These are phyloP conservation scores for Leucoma salicis DNA, from an alignment of 2,888 invertebrate species.

Conservation along the genomic window DNA sequence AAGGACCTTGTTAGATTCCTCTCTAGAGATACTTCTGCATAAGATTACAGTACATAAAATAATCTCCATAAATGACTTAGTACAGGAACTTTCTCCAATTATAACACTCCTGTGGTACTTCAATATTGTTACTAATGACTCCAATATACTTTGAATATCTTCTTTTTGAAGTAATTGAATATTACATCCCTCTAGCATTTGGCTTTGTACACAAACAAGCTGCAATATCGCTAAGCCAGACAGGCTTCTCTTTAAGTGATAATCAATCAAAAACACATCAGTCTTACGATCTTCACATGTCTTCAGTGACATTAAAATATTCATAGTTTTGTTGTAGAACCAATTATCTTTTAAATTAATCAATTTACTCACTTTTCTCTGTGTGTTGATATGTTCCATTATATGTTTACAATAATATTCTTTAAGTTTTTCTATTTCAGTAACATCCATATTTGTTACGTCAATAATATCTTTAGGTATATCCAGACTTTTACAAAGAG, in stretches of 20 bases:
- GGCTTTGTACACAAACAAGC: conserved; percentile 36
- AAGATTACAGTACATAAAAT: conserved; percentile 43
- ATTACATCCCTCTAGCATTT: conserved; percentile 10
- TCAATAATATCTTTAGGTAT: conserved; percentile 47
- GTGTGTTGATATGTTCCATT: conserved; percentile 35
- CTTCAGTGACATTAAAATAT: conserved; percentile 48
- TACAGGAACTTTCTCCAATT: conserved; percentile 32
- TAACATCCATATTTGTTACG: conserved; percentile 47
- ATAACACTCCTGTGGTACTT: conserved; percentile 40
- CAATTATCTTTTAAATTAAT: conserved; percentile 45
- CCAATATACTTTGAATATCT: conserved; percentile 37
- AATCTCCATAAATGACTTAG: conserved; percentile 44
- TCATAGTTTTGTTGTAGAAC: conserved; percentile 50
- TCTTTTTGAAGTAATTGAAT: conserved; percentile 32
- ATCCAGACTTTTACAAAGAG: conserved; percentile 44
- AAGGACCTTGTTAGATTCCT: conserved; percentile 39
- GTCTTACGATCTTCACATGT: conserved; percentile 44
- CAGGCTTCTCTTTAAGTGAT: conserved; percentile 52
- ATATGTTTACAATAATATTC: conserved; percentile 51
- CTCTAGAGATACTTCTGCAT: conserved; percentile 30
- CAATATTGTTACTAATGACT: conserved; percentile 43
- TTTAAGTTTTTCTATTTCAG: conserved; percentile 52
- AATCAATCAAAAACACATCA: conserved; percentile 49
- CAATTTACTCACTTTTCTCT: conserved; percentile 23
- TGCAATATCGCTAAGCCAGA: conserved; percentile 52